Evolutionary conservation across 2,888 invertebrate species (phyloP), one percentile per base, ranked within the genome.

Genomic region (Psococerastis gibbosa): DNA sequence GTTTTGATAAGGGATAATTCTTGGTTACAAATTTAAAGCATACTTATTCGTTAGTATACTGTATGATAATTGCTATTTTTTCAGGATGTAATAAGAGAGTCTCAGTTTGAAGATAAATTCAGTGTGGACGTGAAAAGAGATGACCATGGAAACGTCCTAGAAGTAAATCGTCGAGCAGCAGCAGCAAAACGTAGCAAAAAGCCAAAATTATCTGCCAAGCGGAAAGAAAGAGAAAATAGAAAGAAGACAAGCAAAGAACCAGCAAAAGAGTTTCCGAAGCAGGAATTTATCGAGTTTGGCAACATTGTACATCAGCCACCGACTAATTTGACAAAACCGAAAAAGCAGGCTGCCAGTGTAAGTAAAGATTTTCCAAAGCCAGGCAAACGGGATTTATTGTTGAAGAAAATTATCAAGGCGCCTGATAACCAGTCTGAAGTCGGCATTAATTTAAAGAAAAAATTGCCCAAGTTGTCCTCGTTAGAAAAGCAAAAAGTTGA

Each of bases 221-320:
- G 68, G 52, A 54, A 63, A 32, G 60, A 65, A 53, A 58, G 61
- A 52, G 49, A 51, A 50, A 42, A 35, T 50, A 43, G 46, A 52
- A 50, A 54, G 52, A 41, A 43, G 16, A 41, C 48, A 27, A 38
- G 55, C 41, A 52, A 58, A 32, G 55, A 59, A 17, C 54, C 57
- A 44, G 49, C 55, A 2, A 61, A 65, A 31, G 71, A 72, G 42
- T 70, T 70, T 54, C 61, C 61, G 47, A 66, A 52, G 11, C 53
- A 64, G 52, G 85, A 85, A 59, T 62, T 67, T 38, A 66, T 85
- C 17, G 57, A 68, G 54, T 85, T 85, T 63, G 84, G 84, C 0
- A 84, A 83, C 56, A 67, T 75, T 42, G 74, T 68, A 2, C 75
- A 78, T 60, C 78, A 70, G 42, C 84, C 85, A 44, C 84, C 85